Evolutionary conservation across 53 echinoderm and acorn worm genomes (phyloP).

Genomic region (Crossaster papposus): DNA sequence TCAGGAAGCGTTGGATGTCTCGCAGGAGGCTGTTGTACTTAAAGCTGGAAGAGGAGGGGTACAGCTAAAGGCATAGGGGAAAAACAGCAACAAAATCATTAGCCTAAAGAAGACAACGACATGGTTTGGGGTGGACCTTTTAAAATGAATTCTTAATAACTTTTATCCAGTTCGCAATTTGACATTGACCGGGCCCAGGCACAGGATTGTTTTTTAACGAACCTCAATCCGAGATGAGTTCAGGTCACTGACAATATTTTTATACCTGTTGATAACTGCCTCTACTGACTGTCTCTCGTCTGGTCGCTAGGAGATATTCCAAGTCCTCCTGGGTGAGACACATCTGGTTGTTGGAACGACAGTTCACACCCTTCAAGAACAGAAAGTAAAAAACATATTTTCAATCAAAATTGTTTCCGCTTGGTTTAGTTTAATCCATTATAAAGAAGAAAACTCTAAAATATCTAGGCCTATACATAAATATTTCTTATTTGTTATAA

Average conservation of each 20-base stretch:
- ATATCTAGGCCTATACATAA: too few species aligned
- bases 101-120: neutral
- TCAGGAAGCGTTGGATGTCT: conserved; percentile 71
- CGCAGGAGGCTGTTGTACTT: conserved; percentile 75
- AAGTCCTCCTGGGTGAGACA: conserved; percentile 81
- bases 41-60: conserved; percentile 72
- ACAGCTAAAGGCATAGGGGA: conserved; percentile 66
- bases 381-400: neutral
- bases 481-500: too few species aligned
- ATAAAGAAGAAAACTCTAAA: too few species aligned
- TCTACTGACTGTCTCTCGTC: conserved; percentile 69
- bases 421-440: too few species aligned
- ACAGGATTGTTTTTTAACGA: too few species aligned
- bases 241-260: too few species aligned
- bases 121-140: neutral
- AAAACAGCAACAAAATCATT: neutral
- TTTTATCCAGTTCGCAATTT: too few species aligned
- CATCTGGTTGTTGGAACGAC: conserved; percentile 62
- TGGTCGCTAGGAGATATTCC: conserved; percentile 67
- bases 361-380: conserved; percentile 72
- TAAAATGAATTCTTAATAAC: too few species aligned
- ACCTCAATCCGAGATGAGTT: too few species aligned
- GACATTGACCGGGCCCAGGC: too few species aligned
- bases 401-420: too few species aligned
- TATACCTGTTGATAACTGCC: conserved; percentile 80